A percentile compares a stretch with the other conserved stretches of the same genome.
Conservation (phyloP, 37 sponge, comb jelly and placozoan genomes). For the Ianthella basta region DNA sequence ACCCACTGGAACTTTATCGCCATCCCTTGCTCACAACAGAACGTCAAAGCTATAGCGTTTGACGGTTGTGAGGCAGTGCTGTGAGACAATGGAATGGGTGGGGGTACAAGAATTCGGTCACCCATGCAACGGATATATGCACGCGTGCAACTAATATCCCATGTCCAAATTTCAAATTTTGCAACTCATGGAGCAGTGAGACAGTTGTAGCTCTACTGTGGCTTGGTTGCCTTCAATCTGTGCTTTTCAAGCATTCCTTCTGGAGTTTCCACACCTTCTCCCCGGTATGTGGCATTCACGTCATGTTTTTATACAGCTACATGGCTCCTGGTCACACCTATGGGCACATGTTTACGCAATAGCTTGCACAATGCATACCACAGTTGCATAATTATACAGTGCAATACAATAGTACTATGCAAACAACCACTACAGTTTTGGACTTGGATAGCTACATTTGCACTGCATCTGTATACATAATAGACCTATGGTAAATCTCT, state of each 20-base stretch:
- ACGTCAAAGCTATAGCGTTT: background rate
- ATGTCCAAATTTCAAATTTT: too few species aligned
- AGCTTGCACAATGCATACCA: slow-evolving; percentile 7
- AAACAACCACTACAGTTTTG: background rate
- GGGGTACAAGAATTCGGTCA: slow-evolving; percentile 23
- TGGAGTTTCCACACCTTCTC: background rate
- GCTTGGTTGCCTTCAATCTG: background rate
- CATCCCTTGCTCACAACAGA: slow-evolving; percentile 3
- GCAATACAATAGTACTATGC: background rate
- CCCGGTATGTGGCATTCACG: background rate
- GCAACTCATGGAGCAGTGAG: too few species aligned
- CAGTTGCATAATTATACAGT: slow-evolving; percentile 39
- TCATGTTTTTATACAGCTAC: background rate
- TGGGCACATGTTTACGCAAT: background rate
- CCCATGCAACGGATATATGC: background rate
- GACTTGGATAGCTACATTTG: too few species aligned
- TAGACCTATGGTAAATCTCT: background rate
- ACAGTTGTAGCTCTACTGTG: background rate
- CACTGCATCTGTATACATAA: too few species aligned
- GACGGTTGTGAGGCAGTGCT: slow-evolving; percentile 1
- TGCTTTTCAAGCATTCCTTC: background rate
- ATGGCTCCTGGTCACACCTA: background rate
- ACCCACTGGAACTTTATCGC: slow-evolving; percentile 56
- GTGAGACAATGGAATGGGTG: background rate
- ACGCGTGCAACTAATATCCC: too few species aligned